Evolutionary conservation across 2,888 invertebrate species (phyloP), one percentile per base, ranked within the genome.

Genomic region (Eretmocerus hayati): DNA sequence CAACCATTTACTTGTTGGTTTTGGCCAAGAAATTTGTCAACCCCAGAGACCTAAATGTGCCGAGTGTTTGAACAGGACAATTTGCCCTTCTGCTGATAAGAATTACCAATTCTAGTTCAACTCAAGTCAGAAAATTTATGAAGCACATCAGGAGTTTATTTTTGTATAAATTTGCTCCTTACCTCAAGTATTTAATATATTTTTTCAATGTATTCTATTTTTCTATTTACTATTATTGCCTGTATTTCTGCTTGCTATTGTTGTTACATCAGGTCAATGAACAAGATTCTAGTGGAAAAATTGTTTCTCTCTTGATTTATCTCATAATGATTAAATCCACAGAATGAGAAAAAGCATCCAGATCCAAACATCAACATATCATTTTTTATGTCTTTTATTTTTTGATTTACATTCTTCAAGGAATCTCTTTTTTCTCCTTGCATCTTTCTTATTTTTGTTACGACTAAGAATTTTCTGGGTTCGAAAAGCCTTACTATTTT

Each of bases 91-190:
- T 57, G 78, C 74, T 55, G 72, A 66, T 9, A 73, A 64, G 42
- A 60, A 38, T 21, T 53, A 49, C 18, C 15, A 49, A 26, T 53
- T 53, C 38, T 50, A 59, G 57, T 57, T 42, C 57, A 65, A 66
- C 56, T 59, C 63, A 3, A 65, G 61, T 56, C 91, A 92, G 69
- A 88, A 91, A 74, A 84, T 95, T 61, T 78, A 92, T 58, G 79
- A 81, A 41, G 89, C 87, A 48, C 95, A 96, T 75, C 91, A 95
- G n/a, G n/a, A n/a, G n/a, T n/a, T n/a, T n/a, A n/a, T n/a, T n/a
- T n/a, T n/a, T n/a, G n/a, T n/a, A n/a, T n/a, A n/a, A n/a, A n/a
- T n/a, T n/a, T n/a, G n/a, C n/a, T n/a, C n/a, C n/a, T n/a, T n/a
- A n/a, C n/a, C n/a, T 26, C 11, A 26, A 26, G 26, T 9, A 6